These are phyloP conservation scores for Disparrhopalites patrizii DNA, from an alignment of 2,888 invertebrate species.

Conservation along the genomic window DNA sequence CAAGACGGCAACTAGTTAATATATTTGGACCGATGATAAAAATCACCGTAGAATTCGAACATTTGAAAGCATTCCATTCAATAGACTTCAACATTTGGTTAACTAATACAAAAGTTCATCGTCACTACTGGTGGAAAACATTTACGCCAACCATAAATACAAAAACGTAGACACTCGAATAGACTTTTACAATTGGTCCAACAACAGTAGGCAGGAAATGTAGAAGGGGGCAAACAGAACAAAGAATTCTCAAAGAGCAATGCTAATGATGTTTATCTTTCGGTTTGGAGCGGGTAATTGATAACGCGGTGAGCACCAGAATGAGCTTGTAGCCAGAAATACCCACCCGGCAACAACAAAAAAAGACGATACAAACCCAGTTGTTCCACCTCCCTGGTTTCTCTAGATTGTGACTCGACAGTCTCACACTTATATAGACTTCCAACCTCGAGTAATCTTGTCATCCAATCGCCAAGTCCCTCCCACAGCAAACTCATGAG, in stretches of 20 bases:
- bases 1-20: no score
- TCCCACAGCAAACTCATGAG: conserved; percentile 24
- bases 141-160: conserved; percentile 1
- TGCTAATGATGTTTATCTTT: conserved; percentile 44
- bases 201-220: not conserved
- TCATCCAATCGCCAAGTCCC: conserved; percentile 29
- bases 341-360: conserved; percentile 28
- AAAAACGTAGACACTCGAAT: not conserved
- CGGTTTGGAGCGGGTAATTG: conserved; percentile 40
- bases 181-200: conserved; percentile 7
- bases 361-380: conserved; percentile 23
- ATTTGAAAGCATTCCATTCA: no score
- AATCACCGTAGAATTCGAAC: no score
- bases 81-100: not conserved
- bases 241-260: conserved; percentile 37
- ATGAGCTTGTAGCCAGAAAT: conserved; percentile 37
- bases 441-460: conserved; percentile 11
- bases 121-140: no score
- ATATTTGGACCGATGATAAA: no score
- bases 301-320: conserved; percentile 35
- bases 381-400: conserved; percentile 25
- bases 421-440: conserved; percentile 11
- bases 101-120: not conserved
- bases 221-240: not conserved
- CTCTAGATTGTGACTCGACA: conserved; percentile 14